phyloP scores from a whole-genome alignment of 2,113 vertebrate species.

The Nanger granti region DNA sequence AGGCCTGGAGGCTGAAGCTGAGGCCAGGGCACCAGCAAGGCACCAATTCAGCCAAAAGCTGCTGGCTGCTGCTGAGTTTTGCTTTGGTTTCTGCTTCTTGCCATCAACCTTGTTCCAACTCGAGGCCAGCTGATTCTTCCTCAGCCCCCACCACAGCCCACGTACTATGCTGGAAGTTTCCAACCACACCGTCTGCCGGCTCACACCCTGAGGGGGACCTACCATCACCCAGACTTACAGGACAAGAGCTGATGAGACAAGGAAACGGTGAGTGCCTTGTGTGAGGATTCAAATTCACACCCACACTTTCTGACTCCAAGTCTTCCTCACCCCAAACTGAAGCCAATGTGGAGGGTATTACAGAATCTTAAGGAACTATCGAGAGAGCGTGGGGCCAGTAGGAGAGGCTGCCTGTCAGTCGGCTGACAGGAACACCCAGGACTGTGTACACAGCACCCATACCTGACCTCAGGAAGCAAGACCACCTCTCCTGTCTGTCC shows the following conservation, averaged over 20 bases:
- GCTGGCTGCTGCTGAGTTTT: neutral
- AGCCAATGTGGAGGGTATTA: neutral
- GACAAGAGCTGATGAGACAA: neutral
- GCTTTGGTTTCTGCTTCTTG: neutral
- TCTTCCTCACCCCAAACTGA: neutral
- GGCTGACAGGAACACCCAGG: accelerated
- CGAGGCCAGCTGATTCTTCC: neutral
- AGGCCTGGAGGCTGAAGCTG: neutral
- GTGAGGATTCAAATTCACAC: neutral
- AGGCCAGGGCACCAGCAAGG: neutral
- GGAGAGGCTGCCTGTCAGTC: neutral
- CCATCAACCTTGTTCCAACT: neutral
- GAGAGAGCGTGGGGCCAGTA: too few species aligned
- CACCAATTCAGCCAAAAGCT: neutral
- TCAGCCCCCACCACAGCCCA: neutral
- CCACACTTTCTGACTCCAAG: neutral
- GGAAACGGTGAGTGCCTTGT: neutral
- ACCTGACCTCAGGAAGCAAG: neutral
- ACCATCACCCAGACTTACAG: neutral
- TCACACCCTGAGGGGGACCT: neutral
- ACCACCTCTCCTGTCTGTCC: neutral
- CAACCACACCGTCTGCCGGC: neutral
- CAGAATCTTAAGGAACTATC: neutral
- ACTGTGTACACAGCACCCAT: too few species aligned
- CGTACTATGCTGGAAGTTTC: neutral